phyloP scores from a whole-genome alignment of 2,888 invertebrate genomes.

The Cephalotes varians region DNA sequence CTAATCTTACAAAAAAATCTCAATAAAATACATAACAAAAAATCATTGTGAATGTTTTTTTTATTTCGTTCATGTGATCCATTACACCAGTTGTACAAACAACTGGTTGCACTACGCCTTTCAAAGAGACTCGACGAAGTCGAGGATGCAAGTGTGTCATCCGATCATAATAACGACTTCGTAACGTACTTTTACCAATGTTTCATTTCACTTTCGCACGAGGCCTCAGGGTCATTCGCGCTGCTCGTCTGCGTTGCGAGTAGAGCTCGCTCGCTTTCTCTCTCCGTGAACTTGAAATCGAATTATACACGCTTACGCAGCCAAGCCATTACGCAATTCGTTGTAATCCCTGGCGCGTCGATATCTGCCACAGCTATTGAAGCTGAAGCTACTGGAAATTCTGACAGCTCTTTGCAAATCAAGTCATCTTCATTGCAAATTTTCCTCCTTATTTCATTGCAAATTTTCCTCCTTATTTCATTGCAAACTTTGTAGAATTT shows the following conservation, averaged over 20 bases:
- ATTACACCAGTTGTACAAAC: slow-evolving; percentile 4
- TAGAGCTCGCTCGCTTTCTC: slow-evolving; percentile 65
- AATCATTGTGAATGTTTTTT: background rate
- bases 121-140: background rate
- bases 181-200: slow-evolving; percentile 18
- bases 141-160: slow-evolving; percentile 41
- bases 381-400: slow-evolving; percentile 54
- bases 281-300: slow-evolving; percentile 78
- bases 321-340: slow-evolving; percentile 70
- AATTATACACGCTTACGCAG: slow-evolving; percentile 73
- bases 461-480: background rate
- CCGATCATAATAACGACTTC: slow-evolving; percentile 29
- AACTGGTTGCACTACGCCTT: slow-evolving; percentile 5
- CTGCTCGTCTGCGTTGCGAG: slow-evolving; percentile 24
- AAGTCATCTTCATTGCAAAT: background rate
- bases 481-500: background rate
- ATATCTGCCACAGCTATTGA: slow-evolving; percentile 18
- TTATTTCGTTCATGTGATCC: background rate
- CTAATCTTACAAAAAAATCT: background rate
- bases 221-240: slow-evolving; percentile 42
- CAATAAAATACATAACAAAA: background rate
- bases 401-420: background rate
- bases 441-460: background rate
- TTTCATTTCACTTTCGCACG: slow-evolving; percentile 47
- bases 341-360: slow-evolving; percentile 53